phyloP scores from a whole-genome alignment of 2,888 invertebrate species.

The Apomyelois bistriatella region DNA sequence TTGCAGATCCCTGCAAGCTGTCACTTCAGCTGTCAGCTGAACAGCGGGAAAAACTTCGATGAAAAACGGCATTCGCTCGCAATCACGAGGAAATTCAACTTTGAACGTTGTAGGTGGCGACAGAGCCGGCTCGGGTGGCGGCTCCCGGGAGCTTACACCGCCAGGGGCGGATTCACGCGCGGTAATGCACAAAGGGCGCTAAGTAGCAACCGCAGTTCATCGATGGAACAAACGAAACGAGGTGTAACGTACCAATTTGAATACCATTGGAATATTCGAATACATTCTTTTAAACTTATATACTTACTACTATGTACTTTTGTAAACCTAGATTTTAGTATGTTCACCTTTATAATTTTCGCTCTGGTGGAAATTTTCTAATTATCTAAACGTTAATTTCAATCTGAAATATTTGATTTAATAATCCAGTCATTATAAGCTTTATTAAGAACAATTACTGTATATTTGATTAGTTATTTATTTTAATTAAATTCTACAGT shows the following conservation, averaged over 20 bases:
- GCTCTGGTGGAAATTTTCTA: no score
- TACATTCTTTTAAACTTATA: no score
- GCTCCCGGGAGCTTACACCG: slow-evolving; percentile 21
- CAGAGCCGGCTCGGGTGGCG: not conserved
- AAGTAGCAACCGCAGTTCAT: slow-evolving; percentile 50
- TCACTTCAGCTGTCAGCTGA: slow-evolving; percentile 6
- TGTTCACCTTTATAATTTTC: no score
- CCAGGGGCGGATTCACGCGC: slow-evolving; percentile 37
- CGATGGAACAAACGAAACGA: slow-evolving; percentile 52
- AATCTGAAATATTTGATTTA: no score
- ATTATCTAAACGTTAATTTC: no score
- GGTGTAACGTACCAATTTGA: slow-evolving; percentile 29
- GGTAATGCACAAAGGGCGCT: slow-evolving; percentile 67
- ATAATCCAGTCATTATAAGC: no score
- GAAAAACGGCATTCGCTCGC: slow-evolving; percentile 7
- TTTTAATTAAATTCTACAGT: no score
- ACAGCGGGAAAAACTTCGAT: not conserved
- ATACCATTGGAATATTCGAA: slow-evolving; percentile 17
- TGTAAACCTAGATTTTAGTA: no score
- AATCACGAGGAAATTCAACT: slow-evolving; percentile 8
- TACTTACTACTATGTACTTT: no score
- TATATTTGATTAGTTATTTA: no score
- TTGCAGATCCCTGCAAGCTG: not conserved
- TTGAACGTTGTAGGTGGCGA: slow-evolving; percentile 1
- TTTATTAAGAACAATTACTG: no score